phyloP scores from a whole-genome alignment of 2,113 vertebrate genomes.

The Leptosomus discolor region DNA sequence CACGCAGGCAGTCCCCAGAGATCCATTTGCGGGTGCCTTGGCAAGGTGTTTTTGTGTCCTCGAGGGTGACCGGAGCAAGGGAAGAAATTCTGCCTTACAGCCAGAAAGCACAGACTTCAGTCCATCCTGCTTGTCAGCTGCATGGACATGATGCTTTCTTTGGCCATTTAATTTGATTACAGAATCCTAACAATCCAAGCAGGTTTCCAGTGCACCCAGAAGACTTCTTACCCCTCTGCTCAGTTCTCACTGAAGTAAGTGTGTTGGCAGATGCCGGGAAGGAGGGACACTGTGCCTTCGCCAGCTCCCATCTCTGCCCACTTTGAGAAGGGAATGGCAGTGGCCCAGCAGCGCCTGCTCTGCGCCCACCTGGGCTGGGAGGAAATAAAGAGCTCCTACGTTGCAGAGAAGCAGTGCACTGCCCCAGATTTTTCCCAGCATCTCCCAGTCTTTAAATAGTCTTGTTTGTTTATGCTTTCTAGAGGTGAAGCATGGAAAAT shows the following conservation, averaged over 20 bases:
- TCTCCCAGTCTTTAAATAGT: neutral
- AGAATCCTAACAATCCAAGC: neutral
- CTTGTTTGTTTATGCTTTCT: neutral
- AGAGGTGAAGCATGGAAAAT: neutral
- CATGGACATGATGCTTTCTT: neutral
- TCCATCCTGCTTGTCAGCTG: neutral
- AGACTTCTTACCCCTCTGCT: neutral
- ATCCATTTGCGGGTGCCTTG: neutral
- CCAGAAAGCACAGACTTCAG: neutral
- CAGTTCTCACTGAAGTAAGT: rapidly evolving
- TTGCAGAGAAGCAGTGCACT: neutral
- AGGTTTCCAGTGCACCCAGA: neutral
- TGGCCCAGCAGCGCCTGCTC: rapidly evolving
- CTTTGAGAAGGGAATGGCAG: neutral
- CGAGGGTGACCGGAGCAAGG: neutral
- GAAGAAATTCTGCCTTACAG: neutral
- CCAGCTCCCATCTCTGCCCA: neutral
- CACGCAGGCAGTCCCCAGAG: neutral
- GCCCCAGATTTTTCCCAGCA: neutral
- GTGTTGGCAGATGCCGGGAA: rapidly evolving
- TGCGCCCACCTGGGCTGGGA: rapidly evolving
- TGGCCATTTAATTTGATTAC: neutral
- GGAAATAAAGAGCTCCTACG: neutral
- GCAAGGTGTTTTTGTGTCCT: neutral
- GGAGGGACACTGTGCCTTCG: neutral